Base-by-base conservation (phyloP, 2,113 vertebrate species). In the Scophthalmus maximus region DNA sequence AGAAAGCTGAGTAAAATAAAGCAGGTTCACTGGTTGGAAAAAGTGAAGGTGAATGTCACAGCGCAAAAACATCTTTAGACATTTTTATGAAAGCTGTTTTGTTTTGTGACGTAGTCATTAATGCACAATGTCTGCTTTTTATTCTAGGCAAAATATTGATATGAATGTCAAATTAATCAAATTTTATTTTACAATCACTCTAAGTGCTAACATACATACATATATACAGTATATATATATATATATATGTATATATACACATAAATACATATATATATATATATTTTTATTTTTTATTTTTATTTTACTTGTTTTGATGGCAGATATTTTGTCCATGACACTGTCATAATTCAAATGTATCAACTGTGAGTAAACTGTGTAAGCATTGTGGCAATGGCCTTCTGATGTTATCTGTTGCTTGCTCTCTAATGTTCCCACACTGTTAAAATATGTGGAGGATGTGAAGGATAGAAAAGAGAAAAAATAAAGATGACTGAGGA, bases 361-460 rank as follows among this genome's bases (percentile, higher is more conserved):
- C 10, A 26, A 67, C 53, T 15, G 5, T 14, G 18, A 32, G 2
- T 40, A 26, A 38, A 14, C 30, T 60, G 23, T 15, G 25, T 61
- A 15, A 40, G 7, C 40, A 8, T 60, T 36, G 40, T 4, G 22
- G 40, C 32, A 5, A 40, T 40, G 17, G 3, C 23, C 9, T 29
- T 65, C 70, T 82, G 76, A 82, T 85, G 77, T 25, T 11, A 29
- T 65, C 70, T 82, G 76, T 83, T 85, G 77, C 58, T 60, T 68
- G 14, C 71, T 84, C 80, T 78, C 79, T 66, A 68, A 85, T 70
- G 57, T 72, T 60, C 36, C 47, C 67, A 86, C 61, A 55, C 49
- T n/a, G 34, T 38, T 44, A n/a, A 53, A 75, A 49, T 11, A 74
- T 14, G 12, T n/a, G 20, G 11, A 49, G 29, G 38, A 18, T 3